Percentiles rank a stretch among this genome's conserved stretches.
phyloP scores from a whole-genome alignment of 2,888 invertebrate genomes.

The Drosophila suboccidentalis region DNA sequence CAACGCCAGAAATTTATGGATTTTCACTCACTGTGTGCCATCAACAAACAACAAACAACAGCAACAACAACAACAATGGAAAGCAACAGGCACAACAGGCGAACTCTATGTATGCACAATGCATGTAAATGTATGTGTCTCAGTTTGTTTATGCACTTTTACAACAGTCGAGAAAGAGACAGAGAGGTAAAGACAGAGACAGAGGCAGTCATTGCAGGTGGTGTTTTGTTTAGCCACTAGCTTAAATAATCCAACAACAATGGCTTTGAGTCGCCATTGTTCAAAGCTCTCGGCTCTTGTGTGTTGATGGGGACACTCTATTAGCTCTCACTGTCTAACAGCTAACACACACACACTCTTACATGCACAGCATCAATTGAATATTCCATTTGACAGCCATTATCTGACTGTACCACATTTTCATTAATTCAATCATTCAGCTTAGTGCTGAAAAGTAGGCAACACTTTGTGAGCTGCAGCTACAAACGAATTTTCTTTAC shows the following conservation, averaged over 20 bases:
- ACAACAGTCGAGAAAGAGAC: background rate
- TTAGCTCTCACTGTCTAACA: background rate
- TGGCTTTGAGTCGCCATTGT: slow-evolving; percentile 17
- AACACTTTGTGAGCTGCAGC: slow-evolving; percentile 31
- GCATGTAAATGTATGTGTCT: background rate
- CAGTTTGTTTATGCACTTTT: slow-evolving; percentile 16
- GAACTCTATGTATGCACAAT: slow-evolving; percentile 13
- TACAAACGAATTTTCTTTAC: slow-evolving; percentile 8
- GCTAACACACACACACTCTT: background rate
- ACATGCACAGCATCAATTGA: background rate
- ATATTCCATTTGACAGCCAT: background rate
- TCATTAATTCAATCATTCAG: slow-evolving; percentile 1
- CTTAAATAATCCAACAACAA: slow-evolving; percentile 32
- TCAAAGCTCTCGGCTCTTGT: slow-evolving; percentile 7
- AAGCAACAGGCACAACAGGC: slow-evolving; percentile 21
- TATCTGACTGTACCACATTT: background rate
- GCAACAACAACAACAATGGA: slow-evolving; percentile 14
- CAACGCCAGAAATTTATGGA: slow-evolving; percentile 65
- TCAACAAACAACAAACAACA: slow-evolving; percentile 22
- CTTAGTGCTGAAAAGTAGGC: slow-evolving; percentile 43
- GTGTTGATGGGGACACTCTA: slow-evolving; percentile 13
- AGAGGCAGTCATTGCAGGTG: slow-evolving; percentile 15
- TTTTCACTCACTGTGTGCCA: slow-evolving; percentile 37
- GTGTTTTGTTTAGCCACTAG: slow-evolving; percentile 22
- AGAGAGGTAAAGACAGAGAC: slow-evolving; percentile 2